phyloP scores from a whole-genome alignment of 2,113 vertebrate species.

The Aythya baeri region DNA sequence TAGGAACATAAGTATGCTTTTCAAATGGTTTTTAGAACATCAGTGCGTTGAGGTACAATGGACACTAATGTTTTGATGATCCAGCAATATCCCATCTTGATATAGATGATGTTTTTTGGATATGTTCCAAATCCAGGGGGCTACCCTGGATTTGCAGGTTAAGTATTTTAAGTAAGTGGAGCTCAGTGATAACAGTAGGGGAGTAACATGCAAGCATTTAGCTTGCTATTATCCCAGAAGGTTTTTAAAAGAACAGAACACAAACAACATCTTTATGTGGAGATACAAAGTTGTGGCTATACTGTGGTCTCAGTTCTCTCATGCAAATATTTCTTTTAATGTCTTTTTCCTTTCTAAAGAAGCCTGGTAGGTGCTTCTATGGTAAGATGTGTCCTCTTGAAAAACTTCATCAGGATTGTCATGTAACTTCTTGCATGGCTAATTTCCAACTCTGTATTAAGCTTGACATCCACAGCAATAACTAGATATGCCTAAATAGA shows the following conservation, averaged over 20 bases:
- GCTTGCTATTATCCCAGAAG: neutral
- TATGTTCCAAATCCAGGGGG: too few species aligned
- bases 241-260: neutral
- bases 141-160: neutral
- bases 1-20: neutral
- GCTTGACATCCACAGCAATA: neutral
- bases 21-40: neutral
- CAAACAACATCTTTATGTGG: neutral
- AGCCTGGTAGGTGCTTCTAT: neutral
- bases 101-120: too few species aligned
- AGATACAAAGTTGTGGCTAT: too few species aligned
- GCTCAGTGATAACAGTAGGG: neutral
- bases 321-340: neutral
- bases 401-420: neutral
- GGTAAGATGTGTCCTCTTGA: neutral
- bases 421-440: neutral
- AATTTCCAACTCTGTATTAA: neutral
- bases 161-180: neutral
- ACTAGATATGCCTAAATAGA: neutral
- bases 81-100: fast-evolving
- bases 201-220: neutral
- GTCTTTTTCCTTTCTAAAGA: neutral
- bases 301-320: neutral
- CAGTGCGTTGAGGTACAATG: neutral
- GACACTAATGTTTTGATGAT: fast-evolving